phyloP scores from a whole-genome alignment of 2,113 vertebrate species.

The Perca schrenkii region DNA sequence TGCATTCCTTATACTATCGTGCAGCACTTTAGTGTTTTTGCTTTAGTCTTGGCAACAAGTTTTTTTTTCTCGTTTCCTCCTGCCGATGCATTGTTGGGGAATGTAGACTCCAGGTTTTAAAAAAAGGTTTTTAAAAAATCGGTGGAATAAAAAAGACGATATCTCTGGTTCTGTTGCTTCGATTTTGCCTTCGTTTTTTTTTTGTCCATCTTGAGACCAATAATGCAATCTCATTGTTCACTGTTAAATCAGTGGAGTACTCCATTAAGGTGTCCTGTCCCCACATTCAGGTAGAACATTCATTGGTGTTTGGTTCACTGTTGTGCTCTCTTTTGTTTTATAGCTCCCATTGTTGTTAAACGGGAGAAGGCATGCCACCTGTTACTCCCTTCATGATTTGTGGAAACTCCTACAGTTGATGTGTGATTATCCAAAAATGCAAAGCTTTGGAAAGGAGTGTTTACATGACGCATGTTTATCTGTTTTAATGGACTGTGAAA shows the following conservation, averaged over 20 bases:
- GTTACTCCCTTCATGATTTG: background rate
- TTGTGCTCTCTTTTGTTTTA: background rate
- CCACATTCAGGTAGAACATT: too few species aligned
- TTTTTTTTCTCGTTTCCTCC: background rate
- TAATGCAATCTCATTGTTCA: too few species aligned
- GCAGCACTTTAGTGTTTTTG: background rate
- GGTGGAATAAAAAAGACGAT: too few species aligned
- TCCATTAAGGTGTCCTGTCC: background rate
- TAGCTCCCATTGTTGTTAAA: background rate
- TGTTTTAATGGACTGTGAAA: background rate
- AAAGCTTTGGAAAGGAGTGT: background rate
- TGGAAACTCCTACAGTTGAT: background rate
- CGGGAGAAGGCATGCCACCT: background rate
- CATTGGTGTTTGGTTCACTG: background rate
- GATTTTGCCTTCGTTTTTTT: too few species aligned
- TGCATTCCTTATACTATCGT: background rate
- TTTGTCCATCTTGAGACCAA: too few species aligned
- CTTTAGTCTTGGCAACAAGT: background rate
- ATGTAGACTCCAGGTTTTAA: too few species aligned
- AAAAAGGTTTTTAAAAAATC: too few species aligned
- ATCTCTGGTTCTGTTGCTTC: too few species aligned
- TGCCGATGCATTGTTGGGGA: background rate
- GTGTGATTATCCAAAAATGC: constrained; percentile 9
- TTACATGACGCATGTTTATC: background rate
- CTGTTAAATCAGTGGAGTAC: background rate